Evolutionary conservation across 2,113 vertebrate species (phyloP), one percentile per base, ranked within the genome.

Genomic region (Isichthys henryi): DNA sequence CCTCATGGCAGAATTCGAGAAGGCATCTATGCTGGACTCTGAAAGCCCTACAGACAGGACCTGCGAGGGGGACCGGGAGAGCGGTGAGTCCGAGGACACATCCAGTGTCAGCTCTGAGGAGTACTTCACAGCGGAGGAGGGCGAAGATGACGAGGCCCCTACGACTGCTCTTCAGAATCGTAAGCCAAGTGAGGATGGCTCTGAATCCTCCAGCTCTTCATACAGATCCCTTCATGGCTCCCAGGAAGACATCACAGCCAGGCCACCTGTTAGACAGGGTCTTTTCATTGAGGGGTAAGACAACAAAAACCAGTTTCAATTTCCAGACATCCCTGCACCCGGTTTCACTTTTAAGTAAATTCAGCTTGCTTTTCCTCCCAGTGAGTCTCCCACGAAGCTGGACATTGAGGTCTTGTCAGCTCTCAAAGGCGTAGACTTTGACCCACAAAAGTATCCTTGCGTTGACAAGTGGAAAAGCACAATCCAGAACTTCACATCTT

Each of bases 231-330:
- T 95, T 0, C 95, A 95, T 21, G 92, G 93, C 92, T 92, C 95
- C 84, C 94, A 96, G 1, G 90, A 91, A 45, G 96, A 96, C 89
- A 94, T 95, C 89, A 87, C 93, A 46, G 83, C 89, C 5, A 95
- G 95, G 3, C 46, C 94, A 0, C 90, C 91, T 6, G 91, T 92
- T 43, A 93, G 93, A 88, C 94, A 92, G 91, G 94, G 92, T 87
- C 94, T 97, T 90, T 99, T 98, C 91, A 96, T 99, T 27, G 95
- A 96, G 9, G 98, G 98, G 98, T 99, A 96, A 95, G 97, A 94
- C 23, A 1, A 43, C 13, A 43, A 35, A 27, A 31, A 45, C 3
- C 21, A 21, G 17, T 23, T 45, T 10, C 10, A 35, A 19, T 21
- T 2, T 7, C 35, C 8, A 43, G 35, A 45, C 13, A 88, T 31